Evolutionary conservation across 2,797 vertebrate genomes (phyloP), one percentile per base, ranked within the genome.

Genomic region (Linurgus olivaceus): DNA sequence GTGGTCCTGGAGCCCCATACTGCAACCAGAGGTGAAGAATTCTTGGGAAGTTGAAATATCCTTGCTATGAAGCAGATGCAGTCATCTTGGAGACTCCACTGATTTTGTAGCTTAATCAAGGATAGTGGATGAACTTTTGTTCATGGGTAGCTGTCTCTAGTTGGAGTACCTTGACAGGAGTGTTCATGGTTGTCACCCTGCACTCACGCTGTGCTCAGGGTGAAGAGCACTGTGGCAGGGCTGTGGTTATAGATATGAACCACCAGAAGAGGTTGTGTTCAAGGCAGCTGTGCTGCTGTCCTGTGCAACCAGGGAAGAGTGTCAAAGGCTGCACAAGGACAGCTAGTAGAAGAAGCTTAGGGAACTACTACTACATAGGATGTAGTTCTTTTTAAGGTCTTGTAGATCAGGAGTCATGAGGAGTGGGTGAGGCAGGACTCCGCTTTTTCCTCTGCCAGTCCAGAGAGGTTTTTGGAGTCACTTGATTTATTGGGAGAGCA

Each of bases 361-460:
- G 48, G 71, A 77, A 33, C 37, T 38, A 38, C 37, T 38, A 38
- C 37, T 38, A 38, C 6, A 12, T 10, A 29, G 51, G 48, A n/a
- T 63, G 29, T 45, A 59, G 55, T 59, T 87, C 51, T 67, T 77
- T 86, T 87, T 85, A 74, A 93, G 63, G 80, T 51, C 52, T 83
- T 76, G 63, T 44, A 37, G 31, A 58, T 84, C 54, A 75, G 50
- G 47, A 86, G 17, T 73, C 37, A 9, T 38, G 31, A 85, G 63
- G 52, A 76, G 18, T 48, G 17, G 14, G 21, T 93, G 78, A 91
- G 45, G 52, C 55, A 79, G 57, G 72, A 58, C 52, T 92, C 35
- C 1, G 3, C n/a, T 80, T 74, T 72, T 79, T 70, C 54, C 59
- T 91, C 28, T 85, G 50, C 78, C 11, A 6, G 82, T 91, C 37